phyloP scores from a whole-genome alignment of 2,888 invertebrate species.

The Allolobophora icterica region DNA sequence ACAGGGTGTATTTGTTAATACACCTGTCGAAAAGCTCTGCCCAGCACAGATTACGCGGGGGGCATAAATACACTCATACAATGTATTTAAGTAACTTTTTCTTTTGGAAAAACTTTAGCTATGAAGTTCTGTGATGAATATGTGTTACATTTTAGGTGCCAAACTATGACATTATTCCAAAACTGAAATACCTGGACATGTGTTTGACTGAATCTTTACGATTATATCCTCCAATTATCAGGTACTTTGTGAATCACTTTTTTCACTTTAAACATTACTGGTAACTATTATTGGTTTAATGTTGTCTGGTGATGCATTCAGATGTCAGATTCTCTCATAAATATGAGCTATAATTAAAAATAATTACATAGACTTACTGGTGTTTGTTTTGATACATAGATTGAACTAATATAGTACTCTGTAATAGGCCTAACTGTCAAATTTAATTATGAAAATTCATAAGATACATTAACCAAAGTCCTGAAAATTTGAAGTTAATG shows the following conservation, averaged over 20 bases:
- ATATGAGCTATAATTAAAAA: no score
- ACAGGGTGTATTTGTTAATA: no score
- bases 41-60: no score
- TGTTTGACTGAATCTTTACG: constrained; percentile 43
- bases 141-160: background rate
- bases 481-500: background rate
- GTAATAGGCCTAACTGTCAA: background rate
- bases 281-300: background rate
- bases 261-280: background rate
- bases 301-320: background rate
- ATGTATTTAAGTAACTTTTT: constrained; percentile 12
- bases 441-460: background rate
- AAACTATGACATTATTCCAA: constrained; percentile 36
- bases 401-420: background rate
- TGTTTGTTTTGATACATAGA: background rate
- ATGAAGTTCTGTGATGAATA: background rate
- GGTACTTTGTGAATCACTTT: constrained; percentile 30
- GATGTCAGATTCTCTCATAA: background rate
- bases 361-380: background rate
- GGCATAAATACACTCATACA: background rate
- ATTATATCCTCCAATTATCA: constrained; percentile 41
- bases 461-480: background rate
- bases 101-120: background rate
- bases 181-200: constrained; percentile 42
- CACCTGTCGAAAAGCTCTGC: no score